Conservation (phyloP, 2,888 invertebrate genomes). For the Leptopterna dolabrata region DNA sequence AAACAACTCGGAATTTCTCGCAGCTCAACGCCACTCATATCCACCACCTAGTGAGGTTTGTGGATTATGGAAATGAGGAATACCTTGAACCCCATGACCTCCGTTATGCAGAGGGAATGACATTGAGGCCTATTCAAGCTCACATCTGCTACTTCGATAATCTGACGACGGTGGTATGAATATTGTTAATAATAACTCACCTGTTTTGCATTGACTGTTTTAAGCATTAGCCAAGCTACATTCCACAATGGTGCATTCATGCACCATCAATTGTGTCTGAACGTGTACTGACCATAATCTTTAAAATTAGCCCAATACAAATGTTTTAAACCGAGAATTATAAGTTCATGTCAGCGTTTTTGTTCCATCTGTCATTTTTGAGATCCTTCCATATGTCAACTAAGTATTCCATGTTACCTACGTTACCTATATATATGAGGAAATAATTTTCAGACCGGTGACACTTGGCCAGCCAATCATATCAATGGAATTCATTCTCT, state of each 20-base stretch:
- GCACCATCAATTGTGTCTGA: no score
- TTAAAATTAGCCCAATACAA: no score
- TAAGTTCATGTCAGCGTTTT: no score
- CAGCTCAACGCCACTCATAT: not conserved
- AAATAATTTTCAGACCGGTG: not conserved
- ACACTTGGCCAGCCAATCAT: not conserved
- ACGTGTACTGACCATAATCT: no score
- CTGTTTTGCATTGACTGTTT: no score
- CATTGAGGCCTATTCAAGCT: conserved; percentile 20
- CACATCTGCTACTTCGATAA: conserved; percentile 19
- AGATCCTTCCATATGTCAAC: no score
- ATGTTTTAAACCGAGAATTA: no score
- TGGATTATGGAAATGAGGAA: conserved; percentile 88
- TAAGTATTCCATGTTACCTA: no score
- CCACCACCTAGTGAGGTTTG: conserved; percentile 69
- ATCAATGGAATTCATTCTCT: conserved; percentile 12
- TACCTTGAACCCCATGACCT: conserved; percentile 67
- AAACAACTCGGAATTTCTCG: no score
- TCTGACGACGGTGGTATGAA: conserved; percentile 11
- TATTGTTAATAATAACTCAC: not conserved
- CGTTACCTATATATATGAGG: no score
- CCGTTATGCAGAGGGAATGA: not conserved
- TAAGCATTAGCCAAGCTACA: not conserved
- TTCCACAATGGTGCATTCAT: no score
- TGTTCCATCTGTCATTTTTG: no score